A percentile compares a stretch with the other conserved stretches of the same genome.
phyloP scores from a whole-genome alignment of 2,888 invertebrate species.

The Macrosoma leucophasiata region DNA sequence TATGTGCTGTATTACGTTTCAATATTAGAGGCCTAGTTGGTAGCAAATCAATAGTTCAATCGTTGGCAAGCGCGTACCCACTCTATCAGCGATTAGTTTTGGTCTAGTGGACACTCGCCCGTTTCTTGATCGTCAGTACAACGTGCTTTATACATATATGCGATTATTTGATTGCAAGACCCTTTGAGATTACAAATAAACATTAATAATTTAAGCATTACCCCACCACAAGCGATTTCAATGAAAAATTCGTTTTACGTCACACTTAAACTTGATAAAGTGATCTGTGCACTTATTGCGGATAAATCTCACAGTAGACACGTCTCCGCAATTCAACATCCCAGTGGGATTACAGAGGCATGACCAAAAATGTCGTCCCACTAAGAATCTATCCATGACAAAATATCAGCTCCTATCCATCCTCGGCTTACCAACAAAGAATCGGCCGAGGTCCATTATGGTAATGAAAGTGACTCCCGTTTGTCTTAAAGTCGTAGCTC shows the following conservation, averaged over 20 bases:
- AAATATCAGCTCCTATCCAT: constrained; percentile 53
- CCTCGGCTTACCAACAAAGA: constrained; percentile 65
- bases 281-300: no score
- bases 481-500: constrained; percentile 76
- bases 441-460: constrained; percentile 71
- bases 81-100: constrained; percentile 73
- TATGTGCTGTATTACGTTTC: constrained; percentile 16
- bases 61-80: constrained; percentile 61
- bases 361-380: constrained; percentile 12
- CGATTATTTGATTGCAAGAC: no score
- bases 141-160: no score
- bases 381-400: constrained; percentile 20
- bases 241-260: no score
- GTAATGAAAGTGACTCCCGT: constrained; percentile 74
- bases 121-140: constrained; percentile 39
- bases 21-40: constrained; percentile 29
- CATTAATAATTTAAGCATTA: no score
- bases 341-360: no score
- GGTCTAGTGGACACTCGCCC: constrained; percentile 61
- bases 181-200: no score
- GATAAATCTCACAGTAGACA: no score
- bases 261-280: no score
- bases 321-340: no score
- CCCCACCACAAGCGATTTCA: no score
- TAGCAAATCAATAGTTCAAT: constrained; percentile 62